phyloP scores from a whole-genome alignment of 2,113 vertebrate species.

The Nyctibius bracteatus region DNA sequence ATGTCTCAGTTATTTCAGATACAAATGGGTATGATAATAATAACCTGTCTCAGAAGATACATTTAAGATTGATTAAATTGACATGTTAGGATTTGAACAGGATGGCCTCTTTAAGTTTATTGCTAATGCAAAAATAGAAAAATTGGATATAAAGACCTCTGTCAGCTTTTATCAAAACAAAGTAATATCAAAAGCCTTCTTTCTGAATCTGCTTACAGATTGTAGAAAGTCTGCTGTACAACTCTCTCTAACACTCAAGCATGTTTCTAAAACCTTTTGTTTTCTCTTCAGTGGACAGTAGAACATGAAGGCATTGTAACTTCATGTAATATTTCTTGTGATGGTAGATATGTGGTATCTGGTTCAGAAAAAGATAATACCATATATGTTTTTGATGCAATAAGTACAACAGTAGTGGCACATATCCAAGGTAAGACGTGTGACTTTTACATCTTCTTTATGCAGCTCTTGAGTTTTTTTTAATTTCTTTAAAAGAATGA shows the following conservation, averaged over 20 bases:
- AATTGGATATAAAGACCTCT: neutral
- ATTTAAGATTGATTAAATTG: neutral
- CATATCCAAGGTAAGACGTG: constrained; percentile 61
- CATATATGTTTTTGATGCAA: constrained; percentile 48
- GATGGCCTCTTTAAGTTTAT: neutral
- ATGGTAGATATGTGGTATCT: constrained; percentile 69
- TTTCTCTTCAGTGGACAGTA: constrained; percentile 68
- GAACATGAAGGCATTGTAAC: constrained; percentile 63
- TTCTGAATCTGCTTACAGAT: neutral
- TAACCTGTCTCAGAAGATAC: neutral
- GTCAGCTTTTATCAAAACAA: neutral
- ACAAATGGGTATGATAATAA: neutral
- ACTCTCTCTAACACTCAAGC: neutral
- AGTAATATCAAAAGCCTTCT: neutral
- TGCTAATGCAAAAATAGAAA: neutral
- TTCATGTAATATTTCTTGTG: constrained; percentile 73
- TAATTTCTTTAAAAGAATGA: neutral
- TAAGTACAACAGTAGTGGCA: constrained; percentile 18
- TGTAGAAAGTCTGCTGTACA: neutral
- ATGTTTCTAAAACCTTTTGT: neutral
- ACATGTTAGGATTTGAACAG: neutral
- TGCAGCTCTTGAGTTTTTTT: neutral
- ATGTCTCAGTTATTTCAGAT: neutral
- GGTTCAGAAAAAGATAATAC: constrained; percentile 65
- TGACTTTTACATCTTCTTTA: neutral